Base-by-base conservation (phyloP, 2,888 invertebrate species). In the Eupithecia centaureata region DNA sequence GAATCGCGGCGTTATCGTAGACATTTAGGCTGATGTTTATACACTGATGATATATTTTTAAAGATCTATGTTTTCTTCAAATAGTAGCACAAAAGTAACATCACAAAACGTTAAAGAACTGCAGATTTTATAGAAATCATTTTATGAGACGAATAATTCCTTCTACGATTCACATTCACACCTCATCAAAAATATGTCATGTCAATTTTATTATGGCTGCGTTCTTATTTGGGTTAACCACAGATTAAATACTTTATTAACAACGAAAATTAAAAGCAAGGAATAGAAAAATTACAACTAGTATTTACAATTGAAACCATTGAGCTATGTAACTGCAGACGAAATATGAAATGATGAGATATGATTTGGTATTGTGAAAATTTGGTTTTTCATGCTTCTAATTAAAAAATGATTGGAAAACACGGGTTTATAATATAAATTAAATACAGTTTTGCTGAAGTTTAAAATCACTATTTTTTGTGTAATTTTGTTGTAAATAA, bases 141-240 rank as follows among this genome's bases (percentile, higher is more conserved):
- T 89, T 85, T 86, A 76, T 79, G 79, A 86, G 80, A 87, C 82
- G 77, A 83, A 81, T 82, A 88, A 85, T 88, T 88, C 85, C 76
- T 81, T 76, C 75, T 82, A 87, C 87, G 85, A 87, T 87, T 91
- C 91, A 92, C 92, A 86, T 87, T 91, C 91, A 92, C 92, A 93
- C 91, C 93, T 91, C 93, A 93, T 92, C 93, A 92, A 92, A 93
- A 92, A 93, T 92, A 92, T 92, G 92, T 91, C 91, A 92, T 91
- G 92, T 91, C 90, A 91, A 85, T 80, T 82, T 77, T 68, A 79
- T 75, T 68, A 79, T 75, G 72, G 81, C 67, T 82, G 86, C 88
- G 87, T 88, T 89, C 89, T 1, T 52, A 52, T 1, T 52, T 52
- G 12, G 3, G 12, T 27, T 2, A 15, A 54, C 8, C 57, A 33